These are phyloP conservation scores for Nasonia oneida DNA, from an alignment of 2,888 invertebrate species.

Conservation along the genomic window DNA sequence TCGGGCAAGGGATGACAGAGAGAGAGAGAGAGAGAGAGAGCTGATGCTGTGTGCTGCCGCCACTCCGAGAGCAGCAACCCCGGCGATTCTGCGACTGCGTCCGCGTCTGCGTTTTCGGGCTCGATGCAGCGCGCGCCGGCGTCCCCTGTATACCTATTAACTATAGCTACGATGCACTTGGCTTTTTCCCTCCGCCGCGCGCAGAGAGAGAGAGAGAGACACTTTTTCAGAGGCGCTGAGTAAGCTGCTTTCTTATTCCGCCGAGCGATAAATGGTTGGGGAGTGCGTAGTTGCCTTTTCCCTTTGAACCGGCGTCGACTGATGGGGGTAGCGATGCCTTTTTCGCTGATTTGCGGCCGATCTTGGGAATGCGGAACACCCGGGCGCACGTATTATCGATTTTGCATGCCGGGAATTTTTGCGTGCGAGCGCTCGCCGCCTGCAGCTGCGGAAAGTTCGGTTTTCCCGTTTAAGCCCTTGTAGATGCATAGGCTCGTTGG, in stretches of 20 bases:
- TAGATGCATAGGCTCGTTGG: neutral
- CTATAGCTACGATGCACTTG: neutral
- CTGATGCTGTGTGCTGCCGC: constrained; percentile 17
- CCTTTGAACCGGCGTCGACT: neutral
- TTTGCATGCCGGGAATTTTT: neutral
- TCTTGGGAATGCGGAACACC: too few relatives aligned
- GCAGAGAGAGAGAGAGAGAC: neutral
- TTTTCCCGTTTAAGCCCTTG: neutral
- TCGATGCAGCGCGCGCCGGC: neutral
- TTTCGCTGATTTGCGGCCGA: neutral
- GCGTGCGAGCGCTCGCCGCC: neutral
- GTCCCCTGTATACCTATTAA: neutral
- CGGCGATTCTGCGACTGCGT: constrained; percentile 64
- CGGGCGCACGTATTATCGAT: neutral
- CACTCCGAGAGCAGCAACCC: constrained; percentile 1
- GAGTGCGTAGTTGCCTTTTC: neutral
- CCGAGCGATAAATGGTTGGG: neutral
- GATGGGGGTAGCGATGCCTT: neutral
- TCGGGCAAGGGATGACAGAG: constrained; percentile 33
- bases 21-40: neutral
- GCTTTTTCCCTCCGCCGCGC: neutral
- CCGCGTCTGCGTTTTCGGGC: constrained; percentile 62
- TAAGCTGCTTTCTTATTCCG: constrained; percentile 17
- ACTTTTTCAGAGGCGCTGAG: constrained; percentile 7
- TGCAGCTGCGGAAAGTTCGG: too few relatives aligned